These are phyloP conservation scores for Carassius gibelio DNA, from an alignment of 2,113 vertebrate species.

Conservation along the genomic window DNA sequence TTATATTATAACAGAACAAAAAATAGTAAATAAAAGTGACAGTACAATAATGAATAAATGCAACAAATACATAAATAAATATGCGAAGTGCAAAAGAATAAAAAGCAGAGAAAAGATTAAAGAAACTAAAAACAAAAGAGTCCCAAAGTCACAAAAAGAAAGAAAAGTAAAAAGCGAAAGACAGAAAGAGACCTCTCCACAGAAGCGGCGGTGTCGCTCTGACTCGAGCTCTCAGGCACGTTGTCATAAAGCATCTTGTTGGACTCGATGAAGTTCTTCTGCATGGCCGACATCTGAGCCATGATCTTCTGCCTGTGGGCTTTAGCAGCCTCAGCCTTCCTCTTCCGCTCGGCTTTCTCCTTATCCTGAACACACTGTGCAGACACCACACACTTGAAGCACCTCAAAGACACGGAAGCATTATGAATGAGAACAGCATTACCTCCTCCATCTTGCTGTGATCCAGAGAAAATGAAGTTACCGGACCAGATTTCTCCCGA, in stretches of 20 bases:
- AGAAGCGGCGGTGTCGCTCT: slow-evolving; percentile 60
- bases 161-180: not conserved
- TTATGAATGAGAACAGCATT: slow-evolving; percentile 52
- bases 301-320: slow-evolving; percentile 97
- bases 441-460: slow-evolving; percentile 87
- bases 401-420: not conserved
- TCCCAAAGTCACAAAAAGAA: not conserved
- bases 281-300: slow-evolving; percentile 98
- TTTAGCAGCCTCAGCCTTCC: slow-evolving; percentile 94
- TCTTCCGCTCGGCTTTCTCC: slow-evolving; percentile 94
- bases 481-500: slow-evolving; percentile 88
- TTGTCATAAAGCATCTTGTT: slow-evolving; percentile 94
- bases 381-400: not conserved
- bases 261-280: slow-evolving; percentile 98
- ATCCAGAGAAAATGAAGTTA: slow-evolving; percentile 77
- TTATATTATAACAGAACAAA: not conserved
- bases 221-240: slow-evolving; percentile 78
- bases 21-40: not conserved
- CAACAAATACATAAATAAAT: not conserved
- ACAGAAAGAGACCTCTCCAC: slow-evolving; percentile 65
- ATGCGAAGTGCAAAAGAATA: not conserved
- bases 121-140: not conserved
- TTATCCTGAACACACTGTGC: slow-evolving; percentile 86
- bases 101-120: not conserved
- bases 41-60: not conserved